Base-by-base conservation (phyloP, 2,113 vertebrate genomes). In the Scytalopus superciliaris region DNA sequence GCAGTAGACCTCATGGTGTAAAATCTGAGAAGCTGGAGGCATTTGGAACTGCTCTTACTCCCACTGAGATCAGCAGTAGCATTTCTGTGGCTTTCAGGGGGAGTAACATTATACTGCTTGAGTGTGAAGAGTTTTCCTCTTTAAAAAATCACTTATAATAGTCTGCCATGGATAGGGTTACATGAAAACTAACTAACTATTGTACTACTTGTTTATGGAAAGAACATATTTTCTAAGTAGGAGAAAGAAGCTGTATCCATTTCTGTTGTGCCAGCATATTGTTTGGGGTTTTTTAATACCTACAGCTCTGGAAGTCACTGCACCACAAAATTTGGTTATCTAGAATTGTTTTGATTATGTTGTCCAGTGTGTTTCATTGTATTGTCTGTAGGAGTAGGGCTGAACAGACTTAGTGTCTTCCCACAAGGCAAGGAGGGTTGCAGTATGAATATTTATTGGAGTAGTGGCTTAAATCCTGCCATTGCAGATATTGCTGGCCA, bases 31-130 rank as follows among this genome's bases (percentile, higher is more conserved):
- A 50, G 50, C 0, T 91, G 90, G 63, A 87, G 45, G 13, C 5
- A 0, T 76, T 95, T 91, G 57, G 49, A 69, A 12, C 35, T 69
- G 44, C 50, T 76, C 12, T 67, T 64, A 40, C 62, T 91, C 89
- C 82, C 82, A 73, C 94, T 73, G 87, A 86, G 92, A 82, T 90
- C 93, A 94, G 82, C 72, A 67, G 68, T 19, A 89, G 82, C 74
- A 91, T 93, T 96, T 89, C 78, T 95, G 89, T 96, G 93, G 87
- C 87, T 96, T 90, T 90, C 55, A 83, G 93, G 86, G 87, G 87
- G 75, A 90, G 89, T 84, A 95, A 76, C 0, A 0, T 82, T 92
- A 57, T 6, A 19, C 77, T 44, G 30, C 40, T n/a, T 89, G 70
- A 91, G 81, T 66, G 49, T n/a, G 37, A 82, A 89, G 62, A 60